A percentile compares a stretch with the other conserved stretches of the same genome.
Conservation (phyloP, 1,140 invertebrate genomes). For the Pseudomyrmex gracilis region DNA sequence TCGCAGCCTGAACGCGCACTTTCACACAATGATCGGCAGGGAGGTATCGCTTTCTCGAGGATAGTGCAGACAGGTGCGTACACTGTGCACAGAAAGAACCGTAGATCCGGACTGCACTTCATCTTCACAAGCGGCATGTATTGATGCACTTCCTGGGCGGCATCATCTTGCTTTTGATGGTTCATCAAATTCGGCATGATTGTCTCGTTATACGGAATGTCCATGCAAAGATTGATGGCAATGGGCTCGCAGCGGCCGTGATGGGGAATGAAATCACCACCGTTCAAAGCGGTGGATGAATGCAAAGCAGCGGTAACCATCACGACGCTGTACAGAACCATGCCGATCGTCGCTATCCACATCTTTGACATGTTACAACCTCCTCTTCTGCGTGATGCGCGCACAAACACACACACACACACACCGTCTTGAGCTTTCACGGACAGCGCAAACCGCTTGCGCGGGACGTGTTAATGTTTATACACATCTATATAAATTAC, state of each 20-base stretch:
- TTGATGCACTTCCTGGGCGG: constrained; percentile 96
- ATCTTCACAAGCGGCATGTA: constrained; percentile 98
- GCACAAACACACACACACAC: too few relatives aligned
- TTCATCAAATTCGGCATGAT: constrained; percentile 98
- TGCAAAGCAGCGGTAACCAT: constrained; percentile 49
- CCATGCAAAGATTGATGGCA: constrained; percentile 95
- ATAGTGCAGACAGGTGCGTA: constrained; percentile 98
- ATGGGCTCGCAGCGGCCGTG: constrained; percentile 97
- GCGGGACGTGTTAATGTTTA: too few relatives aligned
- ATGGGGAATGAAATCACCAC: constrained; percentile 87
- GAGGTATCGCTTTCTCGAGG: constrained; percentile 94
- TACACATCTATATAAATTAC: too few relatives aligned
- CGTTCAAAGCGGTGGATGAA: constrained; percentile 50
- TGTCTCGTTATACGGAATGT: constrained; percentile 97
- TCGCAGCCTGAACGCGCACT: constrained; percentile 96
- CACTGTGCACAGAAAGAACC: constrained; percentile 98
- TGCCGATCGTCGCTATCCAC: constrained; percentile 50
- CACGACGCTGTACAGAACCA: constrained; percentile 42
- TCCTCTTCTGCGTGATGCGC: too few relatives aligned
- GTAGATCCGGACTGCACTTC: constrained; percentile 96
- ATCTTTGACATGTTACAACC: constrained; percentile 20
- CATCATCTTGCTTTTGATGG: constrained; percentile 98
- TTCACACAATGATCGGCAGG: constrained; percentile 96
- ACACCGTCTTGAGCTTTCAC: too few relatives aligned
- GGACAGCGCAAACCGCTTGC: too few relatives aligned